Base-by-base conservation (phyloP, 2,888 invertebrate species). In the Xanthorhoe designata region DNA sequence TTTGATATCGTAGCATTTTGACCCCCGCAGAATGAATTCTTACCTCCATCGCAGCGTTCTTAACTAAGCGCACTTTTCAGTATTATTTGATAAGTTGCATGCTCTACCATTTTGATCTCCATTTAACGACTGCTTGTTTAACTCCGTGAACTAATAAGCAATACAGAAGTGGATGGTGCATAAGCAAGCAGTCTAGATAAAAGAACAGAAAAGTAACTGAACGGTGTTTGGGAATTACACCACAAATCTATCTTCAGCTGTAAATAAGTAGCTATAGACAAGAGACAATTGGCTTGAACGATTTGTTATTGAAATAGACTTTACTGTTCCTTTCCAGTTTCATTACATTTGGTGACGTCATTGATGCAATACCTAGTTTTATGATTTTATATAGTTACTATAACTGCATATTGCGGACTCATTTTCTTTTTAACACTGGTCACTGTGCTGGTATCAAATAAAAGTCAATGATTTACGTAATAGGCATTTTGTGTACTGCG, bases 1-100 rank as follows among this genome's bases (percentile, higher is more conserved):
- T 87, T 81, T 89, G 87, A 84, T 82, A 80, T 84, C 82, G 87
- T 90, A 90, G 91, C 88, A 87, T 89, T 88, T 82, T 88, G 87
- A 77, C 77, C 88, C 58, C 89, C 83, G 90, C 91, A 87, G 87
- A 88, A 86, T 88, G 83, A 80, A 81, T 77, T 84, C 75, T 85
- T 81, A 79, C 80, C 83, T 84, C 88, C 83, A 84, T 78, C 73
- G 85, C 88, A 87, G 88, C 89, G 85, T 85, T 84, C 81, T 85
- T 85, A 85, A 71, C 79, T 87, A 84, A 88, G 88, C 88, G 85
- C 89, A 87, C 78, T 75, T 81, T 82, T 82, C 81, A 77, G 81
- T 85, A 82, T 73, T 77, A 78, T 73, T 79, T 70, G 71, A 82
- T 84, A 88, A 88, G 87, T 86, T 89, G 92, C 92, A 92, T 92